Conservation (phyloP, 2,113 vertebrate genomes). For the Solenodon paradoxus region DNA sequence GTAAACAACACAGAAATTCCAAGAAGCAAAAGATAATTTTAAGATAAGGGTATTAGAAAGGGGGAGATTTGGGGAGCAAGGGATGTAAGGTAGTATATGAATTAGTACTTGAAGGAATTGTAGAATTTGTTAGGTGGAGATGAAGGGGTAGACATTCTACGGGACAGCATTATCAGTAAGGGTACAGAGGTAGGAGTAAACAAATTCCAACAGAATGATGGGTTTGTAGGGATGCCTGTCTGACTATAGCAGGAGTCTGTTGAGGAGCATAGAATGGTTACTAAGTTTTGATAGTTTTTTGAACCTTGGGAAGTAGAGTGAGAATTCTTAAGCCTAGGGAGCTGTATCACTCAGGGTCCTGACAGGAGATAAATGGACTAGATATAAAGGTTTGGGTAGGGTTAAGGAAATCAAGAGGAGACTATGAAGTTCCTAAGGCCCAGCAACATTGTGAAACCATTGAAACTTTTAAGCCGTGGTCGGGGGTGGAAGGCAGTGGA, state of each 20-base stretch:
- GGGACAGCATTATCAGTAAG: neutral
- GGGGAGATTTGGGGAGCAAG: fast-evolving
- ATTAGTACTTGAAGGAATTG: neutral
- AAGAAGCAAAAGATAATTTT: neutral
- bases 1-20: neutral
- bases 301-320: neutral
- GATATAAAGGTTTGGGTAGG: neutral
- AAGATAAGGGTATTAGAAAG: neutral
- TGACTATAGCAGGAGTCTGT: neutral
- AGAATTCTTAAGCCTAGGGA: neutral
- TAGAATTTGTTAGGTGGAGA: neutral
- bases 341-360: too few relatives aligned
- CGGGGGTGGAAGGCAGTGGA: too few relatives aligned
- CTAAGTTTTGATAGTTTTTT: neutral
- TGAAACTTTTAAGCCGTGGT: neutral
- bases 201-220: neutral
- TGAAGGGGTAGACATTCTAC: neutral
- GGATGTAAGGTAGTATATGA: neutral
- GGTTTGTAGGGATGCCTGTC: neutral
- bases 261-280: neutral
- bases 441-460: neutral
- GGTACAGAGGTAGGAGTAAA: neutral
- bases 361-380: neutral
- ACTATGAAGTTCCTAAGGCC: neutral
- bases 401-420: neutral